Conservation (phyloP, 2,797 vertebrate genomes). For the Amphiprion clarkii region DNA sequence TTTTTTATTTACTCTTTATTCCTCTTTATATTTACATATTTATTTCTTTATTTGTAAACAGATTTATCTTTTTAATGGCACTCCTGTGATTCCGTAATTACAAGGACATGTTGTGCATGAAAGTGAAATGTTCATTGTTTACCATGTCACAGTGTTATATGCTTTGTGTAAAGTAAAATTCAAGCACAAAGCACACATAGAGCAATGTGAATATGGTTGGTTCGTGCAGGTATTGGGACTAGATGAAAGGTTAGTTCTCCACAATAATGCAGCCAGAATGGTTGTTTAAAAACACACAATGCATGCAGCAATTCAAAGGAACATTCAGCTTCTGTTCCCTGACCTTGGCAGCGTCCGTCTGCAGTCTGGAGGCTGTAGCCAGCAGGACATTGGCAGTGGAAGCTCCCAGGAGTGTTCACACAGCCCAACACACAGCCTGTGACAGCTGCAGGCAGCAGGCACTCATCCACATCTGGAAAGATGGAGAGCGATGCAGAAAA, state of each 20-base stretch:
- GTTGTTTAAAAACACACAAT: not conserved
- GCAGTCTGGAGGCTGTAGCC: constrained; percentile 62
- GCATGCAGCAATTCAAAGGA: not conserved
- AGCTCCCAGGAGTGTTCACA: constrained; percentile 73
- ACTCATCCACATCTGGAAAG: constrained; percentile 78
- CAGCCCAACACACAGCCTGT: constrained; percentile 72
- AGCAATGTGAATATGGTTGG: not conserved
- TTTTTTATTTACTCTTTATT: too few species aligned
- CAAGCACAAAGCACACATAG: too few species aligned
- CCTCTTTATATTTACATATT: too few species aligned
- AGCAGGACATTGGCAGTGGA: constrained; percentile 70
- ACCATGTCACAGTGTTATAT: too few species aligned
- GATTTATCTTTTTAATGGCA: too few species aligned
- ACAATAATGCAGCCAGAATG: not conserved
- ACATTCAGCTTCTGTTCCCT: constrained; percentile 2
- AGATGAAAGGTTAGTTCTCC: not conserved
- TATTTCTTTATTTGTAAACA: too few species aligned
- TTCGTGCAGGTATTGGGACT: not conserved
- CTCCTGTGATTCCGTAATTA: too few species aligned
- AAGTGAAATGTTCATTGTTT: too few species aligned
- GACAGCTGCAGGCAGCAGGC: constrained; percentile 53
- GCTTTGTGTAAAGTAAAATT: too few species aligned
- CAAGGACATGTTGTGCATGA: too few species aligned
- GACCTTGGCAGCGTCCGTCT: constrained; percentile 68
- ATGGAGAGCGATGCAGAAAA: not conserved